Percentiles rank a stretch among this genome's conserved stretches.
These are phyloP conservation scores for Helicoverpa zea DNA, from an alignment of 1,140 invertebrate genomes.

Conservation along the genomic window DNA sequence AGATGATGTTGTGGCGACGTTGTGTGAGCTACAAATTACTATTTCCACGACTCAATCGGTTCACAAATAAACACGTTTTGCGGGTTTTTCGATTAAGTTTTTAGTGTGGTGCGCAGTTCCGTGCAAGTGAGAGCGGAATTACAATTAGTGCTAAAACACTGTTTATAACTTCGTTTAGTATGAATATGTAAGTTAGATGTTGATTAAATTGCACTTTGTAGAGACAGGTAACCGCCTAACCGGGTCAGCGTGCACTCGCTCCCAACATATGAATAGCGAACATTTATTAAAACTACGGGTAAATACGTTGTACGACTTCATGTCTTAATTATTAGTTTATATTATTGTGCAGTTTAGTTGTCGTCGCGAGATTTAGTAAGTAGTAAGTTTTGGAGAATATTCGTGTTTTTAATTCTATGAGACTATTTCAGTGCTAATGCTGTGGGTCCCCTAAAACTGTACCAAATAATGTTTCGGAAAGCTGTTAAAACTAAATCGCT, in stretches of 20 bases:
- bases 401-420: no score
- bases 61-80: conserved; percentile 4
- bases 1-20: background rate
- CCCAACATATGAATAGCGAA: conserved; percentile 9
- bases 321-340: background rate
- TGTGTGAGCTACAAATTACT: conserved; percentile 4
- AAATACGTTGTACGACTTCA: background rate
- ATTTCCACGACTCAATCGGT: conserved; percentile 21
- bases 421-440: no score
- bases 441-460: no score
- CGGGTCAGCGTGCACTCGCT: background rate
- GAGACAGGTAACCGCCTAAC: conserved; percentile 23
- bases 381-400: no score
- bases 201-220: conserved; percentile 34
- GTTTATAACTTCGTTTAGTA: conserved; percentile 15
- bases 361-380: no score
- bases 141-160: conserved; percentile 26
- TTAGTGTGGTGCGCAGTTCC: background rate
- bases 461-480: no score
- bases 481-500: no score
- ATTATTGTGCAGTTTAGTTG: background rate
- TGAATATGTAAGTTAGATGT: conserved; percentile 22
- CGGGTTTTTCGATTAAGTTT: background rate
- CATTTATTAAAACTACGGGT: background rate
- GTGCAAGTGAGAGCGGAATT: conserved; percentile 4